Base-by-base conservation (phyloP, 2,113 vertebrate genomes). In the Corythornis cristatus region DNA sequence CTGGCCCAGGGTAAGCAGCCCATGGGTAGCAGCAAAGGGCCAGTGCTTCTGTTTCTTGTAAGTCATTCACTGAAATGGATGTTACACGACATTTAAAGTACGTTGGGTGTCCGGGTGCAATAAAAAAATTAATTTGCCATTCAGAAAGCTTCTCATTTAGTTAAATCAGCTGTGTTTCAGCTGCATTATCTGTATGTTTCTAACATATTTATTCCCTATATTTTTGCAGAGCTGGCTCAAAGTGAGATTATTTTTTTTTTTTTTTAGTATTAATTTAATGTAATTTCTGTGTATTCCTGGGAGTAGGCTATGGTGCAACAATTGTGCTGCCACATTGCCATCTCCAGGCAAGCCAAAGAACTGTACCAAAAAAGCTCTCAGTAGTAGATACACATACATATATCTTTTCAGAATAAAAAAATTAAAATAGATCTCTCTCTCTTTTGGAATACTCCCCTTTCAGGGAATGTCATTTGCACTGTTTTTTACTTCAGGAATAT, bases 61-160 rank as follows among this genome's bases (percentile, higher is more conserved):
- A 86, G 20, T 21, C 79, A 33, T 72, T 91, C 72, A 4, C 74
- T 19, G 3, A 74, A 91, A 33, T 20, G 86, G 57, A 18, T 77
- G 68, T 57, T 62, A 77, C 72, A 78, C 1, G 16, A 46, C 86
- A 40, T 60, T 71, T 29, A 40, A 81, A 82, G 48, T 23, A 54
- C 15, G 31, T 53, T 65, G 77, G 85, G 74, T 79, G 64, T 21
- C 74, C 5, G 12, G 74, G 64, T 56, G 66, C 86, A 93, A 84
- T 91, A 86, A 96, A 88, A 88, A 93, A 95, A 81, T 95, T 93
- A 92, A 96, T 96, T 95, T 91, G 22, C 86, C 84, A 71, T 91
- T 82, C 93, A 48, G 72, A 74, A 51, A 91, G 86, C 79, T 88
- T 65, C 93, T 91, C 90, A 76, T 88, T 94, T 84, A 72, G 88